Evolutionary conservation across 2,888 invertebrate genomes (phyloP).

Genomic region (Coenonympha arcania): DNA sequence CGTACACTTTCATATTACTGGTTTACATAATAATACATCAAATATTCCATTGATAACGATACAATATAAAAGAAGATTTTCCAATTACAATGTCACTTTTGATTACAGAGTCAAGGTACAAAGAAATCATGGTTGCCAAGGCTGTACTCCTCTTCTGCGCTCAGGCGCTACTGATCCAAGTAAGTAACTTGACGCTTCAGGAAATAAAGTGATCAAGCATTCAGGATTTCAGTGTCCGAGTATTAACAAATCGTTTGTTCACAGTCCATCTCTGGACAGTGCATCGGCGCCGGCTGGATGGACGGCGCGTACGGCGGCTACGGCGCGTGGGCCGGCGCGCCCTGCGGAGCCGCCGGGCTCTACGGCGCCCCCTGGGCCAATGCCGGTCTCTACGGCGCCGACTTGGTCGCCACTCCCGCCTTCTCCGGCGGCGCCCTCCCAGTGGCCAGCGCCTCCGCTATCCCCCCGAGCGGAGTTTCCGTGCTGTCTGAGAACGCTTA

Average conservation of each 20-base stretch:
- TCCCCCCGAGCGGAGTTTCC: conserved; percentile 36
- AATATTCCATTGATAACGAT: background rate
- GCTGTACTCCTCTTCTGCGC: conserved; percentile 32
- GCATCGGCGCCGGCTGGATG: conserved; percentile 21
- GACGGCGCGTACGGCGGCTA: conserved; percentile 5
- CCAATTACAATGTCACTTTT: background rate
- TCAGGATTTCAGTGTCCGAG: no score
- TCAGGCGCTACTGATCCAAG: conserved; percentile 34
- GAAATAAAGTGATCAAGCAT: no score
- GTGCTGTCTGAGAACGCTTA: conserved; percentile 38
- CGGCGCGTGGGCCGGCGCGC: conserved; percentile 19
- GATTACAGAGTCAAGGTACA: conserved; percentile 10
- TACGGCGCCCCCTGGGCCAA: conserved; percentile 14
- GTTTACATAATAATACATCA: background rate
- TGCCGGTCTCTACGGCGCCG: conserved; percentile 12
- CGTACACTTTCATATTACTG: background rate
- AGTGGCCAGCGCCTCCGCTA: conserved; percentile 33
- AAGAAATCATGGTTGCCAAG: conserved; percentile 31
- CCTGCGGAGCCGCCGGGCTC: conserved; percentile 15
- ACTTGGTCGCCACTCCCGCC: conserved; percentile 14
- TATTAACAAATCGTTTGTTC: no score
- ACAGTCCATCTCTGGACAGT: conserved; percentile 31
- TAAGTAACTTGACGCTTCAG: conserved; percentile 15
- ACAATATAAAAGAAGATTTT: conserved; percentile 6
- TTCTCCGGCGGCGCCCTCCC: conserved; percentile 28